Evolutionary conservation across 1,140 invertebrate genomes (phyloP).

Genomic region (Lucilia cuprina): DNA sequence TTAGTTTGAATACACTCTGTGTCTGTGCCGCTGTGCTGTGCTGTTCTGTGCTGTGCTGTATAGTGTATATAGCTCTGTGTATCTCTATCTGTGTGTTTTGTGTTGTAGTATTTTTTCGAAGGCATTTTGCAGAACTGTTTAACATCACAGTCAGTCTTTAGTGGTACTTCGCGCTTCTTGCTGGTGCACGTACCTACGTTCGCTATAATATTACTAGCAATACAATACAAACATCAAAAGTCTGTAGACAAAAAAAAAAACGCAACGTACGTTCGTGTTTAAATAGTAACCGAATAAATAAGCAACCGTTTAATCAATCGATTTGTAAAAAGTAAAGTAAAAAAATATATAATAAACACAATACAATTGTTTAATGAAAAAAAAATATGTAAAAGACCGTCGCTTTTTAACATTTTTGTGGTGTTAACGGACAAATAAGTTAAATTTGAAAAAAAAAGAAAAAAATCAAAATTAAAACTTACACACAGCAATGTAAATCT

Average conservation of each 20-base stretch:
- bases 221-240: neutral
- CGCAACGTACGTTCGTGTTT: neutral
- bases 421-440: neutral
- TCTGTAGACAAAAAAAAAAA: neutral
- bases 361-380: neutral
- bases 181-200: slow-evolving; percentile 57
- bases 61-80: neutral
- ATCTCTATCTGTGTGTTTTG: slow-evolving; percentile 1
- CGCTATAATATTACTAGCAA: slow-evolving; percentile 39
- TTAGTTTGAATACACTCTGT: neutral
- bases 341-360: neutral
- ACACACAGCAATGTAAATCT: neutral
- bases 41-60: no score
- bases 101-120: slow-evolving; percentile 17
- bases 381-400: neutral
- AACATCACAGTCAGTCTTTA: slow-evolving; percentile 60
- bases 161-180: slow-evolving; percentile 62
- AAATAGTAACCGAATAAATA: no score
- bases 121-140: slow-evolving; percentile 61
- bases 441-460: neutral
- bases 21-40: neutral
- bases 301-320: neutral
- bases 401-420: neutral
- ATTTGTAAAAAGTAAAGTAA: neutral
- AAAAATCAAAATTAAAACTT: neutral